A percentile compares a stretch with the other conserved stretches of the same genome.
phyloP scores from a whole-genome alignment of 2,113 vertebrate species.

The Hippopotamus amphibius region DNA sequence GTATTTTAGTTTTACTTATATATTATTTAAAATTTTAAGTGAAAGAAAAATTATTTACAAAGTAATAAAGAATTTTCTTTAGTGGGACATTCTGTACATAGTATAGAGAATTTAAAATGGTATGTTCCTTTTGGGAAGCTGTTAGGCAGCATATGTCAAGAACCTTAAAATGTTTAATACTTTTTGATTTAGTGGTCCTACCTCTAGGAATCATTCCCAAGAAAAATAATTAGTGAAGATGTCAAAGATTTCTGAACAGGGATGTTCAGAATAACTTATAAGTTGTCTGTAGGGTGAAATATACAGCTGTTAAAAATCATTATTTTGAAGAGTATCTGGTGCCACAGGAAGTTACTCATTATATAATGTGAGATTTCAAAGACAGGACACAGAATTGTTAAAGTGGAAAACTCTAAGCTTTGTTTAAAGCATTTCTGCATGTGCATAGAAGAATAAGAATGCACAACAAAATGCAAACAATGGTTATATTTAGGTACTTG shows the following conservation, averaged over 20 bases:
- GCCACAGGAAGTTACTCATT: background rate
- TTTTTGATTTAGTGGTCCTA: conserved; percentile 31
- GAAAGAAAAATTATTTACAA: conserved; percentile 13
- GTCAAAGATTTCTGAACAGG: background rate
- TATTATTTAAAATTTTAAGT: conserved; percentile 52
- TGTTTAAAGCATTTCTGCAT: conserved; percentile 37
- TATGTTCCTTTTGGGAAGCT: background rate
- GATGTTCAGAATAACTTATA: conserved; percentile 6
- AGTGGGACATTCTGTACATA: background rate
- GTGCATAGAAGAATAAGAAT: background rate
- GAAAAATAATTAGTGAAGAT: background rate
- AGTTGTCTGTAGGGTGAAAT: background rate
- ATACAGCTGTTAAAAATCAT: background rate
- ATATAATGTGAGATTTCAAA: conserved; percentile 49
- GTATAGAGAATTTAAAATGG: conserved; percentile 33
- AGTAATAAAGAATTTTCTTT: conserved; percentile 40
- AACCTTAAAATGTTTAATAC: conserved; percentile 23
- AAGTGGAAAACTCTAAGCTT: conserved; percentile 12
- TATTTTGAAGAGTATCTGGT: background rate
- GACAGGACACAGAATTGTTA: conserved; percentile 31
- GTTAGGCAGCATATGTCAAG: background rate
- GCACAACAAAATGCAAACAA: background rate
- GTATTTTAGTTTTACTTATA: conserved; percentile 65
- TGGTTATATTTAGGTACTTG: conserved; percentile 20
- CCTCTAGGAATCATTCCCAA: conserved; percentile 25